Conservation (phyloP, 2,797 vertebrate genomes). For the Chelidonichthys spinosus region DNA sequence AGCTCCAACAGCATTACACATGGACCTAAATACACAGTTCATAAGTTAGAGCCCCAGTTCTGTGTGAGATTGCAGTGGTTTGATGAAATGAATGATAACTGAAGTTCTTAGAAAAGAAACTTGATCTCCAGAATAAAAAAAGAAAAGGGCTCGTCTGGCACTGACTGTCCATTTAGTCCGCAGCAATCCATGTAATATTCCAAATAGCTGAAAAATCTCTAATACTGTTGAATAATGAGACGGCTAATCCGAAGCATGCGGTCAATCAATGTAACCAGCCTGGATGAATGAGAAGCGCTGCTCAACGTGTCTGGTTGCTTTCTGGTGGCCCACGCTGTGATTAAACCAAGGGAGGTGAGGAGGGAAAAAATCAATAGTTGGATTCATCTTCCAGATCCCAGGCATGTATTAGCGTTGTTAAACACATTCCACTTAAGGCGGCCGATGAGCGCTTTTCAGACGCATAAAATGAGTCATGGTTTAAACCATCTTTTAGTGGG, state of each 20-base stretch:
- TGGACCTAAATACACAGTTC: background rate
- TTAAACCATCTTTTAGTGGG: constrained; percentile 66
- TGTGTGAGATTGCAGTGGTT: background rate
- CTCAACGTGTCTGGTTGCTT: constrained; percentile 31
- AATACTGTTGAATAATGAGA: constrained; percentile 65
- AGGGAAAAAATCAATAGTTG: constrained; percentile 70
- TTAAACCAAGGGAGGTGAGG: constrained; percentile 49
- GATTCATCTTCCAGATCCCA: constrained; percentile 72
- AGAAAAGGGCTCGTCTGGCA: too few relatives aligned
- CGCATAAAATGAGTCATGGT: constrained; percentile 74
- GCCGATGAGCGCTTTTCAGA: constrained; percentile 66
- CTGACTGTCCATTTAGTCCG: constrained; percentile 12
- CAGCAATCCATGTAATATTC: constrained; percentile 36
- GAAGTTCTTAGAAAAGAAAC: constrained; percentile 8
- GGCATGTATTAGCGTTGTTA: constrained; percentile 71
- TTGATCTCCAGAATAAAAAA: background rate
- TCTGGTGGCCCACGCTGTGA: constrained; percentile 53
- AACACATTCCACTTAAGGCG: constrained; percentile 70
- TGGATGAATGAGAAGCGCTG: constrained; percentile 46
- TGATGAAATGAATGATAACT: background rate
- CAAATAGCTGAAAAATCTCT: constrained; percentile 40
- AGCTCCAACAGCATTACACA: background rate
- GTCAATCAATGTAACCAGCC: constrained; percentile 49
- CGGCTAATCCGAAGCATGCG: constrained; percentile 56
- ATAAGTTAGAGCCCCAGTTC: background rate